Conservation (phyloP, 1,140 invertebrate genomes). For the Chrysopa pallens region DNA sequence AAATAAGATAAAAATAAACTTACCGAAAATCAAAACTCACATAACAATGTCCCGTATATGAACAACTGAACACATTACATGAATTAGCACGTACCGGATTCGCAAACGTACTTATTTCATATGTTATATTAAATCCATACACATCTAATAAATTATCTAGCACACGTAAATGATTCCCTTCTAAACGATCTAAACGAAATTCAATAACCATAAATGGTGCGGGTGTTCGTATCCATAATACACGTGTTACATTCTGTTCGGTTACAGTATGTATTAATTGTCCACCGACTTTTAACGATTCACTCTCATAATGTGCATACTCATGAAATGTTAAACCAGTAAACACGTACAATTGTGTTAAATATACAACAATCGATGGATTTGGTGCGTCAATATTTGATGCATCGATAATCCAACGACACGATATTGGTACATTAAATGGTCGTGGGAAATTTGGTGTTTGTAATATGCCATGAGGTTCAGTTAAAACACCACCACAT, state of each 20-base stretch:
- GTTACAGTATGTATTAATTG: slow-evolving; percentile 38
- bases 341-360: slow-evolving; percentile 73
- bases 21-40: slow-evolving; percentile 46
- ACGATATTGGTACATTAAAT: slow-evolving; percentile 63
- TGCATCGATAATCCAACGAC: slow-evolving; percentile 73
- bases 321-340: slow-evolving; percentile 65
- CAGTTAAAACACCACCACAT: slow-evolving; percentile 43
- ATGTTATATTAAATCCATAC: slow-evolving; percentile 85
- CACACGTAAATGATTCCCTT: slow-evolving; percentile 68
- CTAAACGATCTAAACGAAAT: slow-evolving; percentile 48
- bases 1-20: slow-evolving; percentile 18
- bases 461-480: slow-evolving; percentile 45
- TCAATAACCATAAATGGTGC: slow-evolving; percentile 63
- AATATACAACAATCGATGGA: slow-evolving; percentile 60
- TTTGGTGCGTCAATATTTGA: slow-evolving; percentile 28
- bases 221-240: slow-evolving; percentile 44
- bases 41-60: slow-evolving; percentile 67
- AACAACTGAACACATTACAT: slow-evolving; percentile 62
- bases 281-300: slow-evolving; percentile 42
- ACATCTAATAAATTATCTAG: slow-evolving; percentile 63
- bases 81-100: slow-evolving; percentile 31
- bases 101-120: slow-evolving; percentile 43
- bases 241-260: slow-evolving; percentile 49
- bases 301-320: slow-evolving; percentile 55
- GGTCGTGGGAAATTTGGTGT: slow-evolving; percentile 67